phyloP scores from a whole-genome alignment of 2,113 vertebrate species.

The human (Homo sapiens) region DNA sequence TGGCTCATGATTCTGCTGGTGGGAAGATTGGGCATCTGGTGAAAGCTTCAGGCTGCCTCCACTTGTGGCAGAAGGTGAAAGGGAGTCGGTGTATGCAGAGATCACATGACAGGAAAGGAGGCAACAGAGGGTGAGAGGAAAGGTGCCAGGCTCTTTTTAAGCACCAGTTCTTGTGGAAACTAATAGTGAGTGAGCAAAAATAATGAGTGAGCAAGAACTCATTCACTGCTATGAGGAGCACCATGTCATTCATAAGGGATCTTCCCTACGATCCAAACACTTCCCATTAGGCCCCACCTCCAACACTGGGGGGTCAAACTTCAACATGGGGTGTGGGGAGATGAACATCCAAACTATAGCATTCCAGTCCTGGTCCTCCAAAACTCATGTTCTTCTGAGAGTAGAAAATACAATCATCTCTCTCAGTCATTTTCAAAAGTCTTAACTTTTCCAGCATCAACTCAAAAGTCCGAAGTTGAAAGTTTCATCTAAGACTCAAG shows the following conservation, averaged over 20 bases:
- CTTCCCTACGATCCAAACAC: neutral
- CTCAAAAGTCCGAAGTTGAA: neutral
- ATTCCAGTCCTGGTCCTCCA: neutral
- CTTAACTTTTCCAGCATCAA: neutral
- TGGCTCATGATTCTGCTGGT: neutral
- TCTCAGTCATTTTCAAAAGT: neutral
- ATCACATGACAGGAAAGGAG: neutral
- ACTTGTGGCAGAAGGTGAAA: neutral
- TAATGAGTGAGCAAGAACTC: neutral
- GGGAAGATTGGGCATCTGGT: neutral
- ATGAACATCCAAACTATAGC: neutral
- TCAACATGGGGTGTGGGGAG: neutral
- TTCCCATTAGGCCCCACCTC: neutral
- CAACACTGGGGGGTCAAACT: neutral
- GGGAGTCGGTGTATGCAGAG: neutral
- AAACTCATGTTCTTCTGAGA: neutral
- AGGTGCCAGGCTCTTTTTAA: neutral
- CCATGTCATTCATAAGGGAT: neutral
- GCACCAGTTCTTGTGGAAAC: neutral
- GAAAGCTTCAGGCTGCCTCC: neutral
- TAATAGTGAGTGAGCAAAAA: neutral
- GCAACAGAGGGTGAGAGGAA: neutral
- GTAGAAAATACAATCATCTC: neutral
- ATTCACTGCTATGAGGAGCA: neutral
- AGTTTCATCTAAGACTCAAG: neutral